Evolutionary conservation across 2,888 invertebrate genomes (phyloP), one percentile per base, ranked within the genome.

Genomic region (Drosophila anomelani): DNA sequence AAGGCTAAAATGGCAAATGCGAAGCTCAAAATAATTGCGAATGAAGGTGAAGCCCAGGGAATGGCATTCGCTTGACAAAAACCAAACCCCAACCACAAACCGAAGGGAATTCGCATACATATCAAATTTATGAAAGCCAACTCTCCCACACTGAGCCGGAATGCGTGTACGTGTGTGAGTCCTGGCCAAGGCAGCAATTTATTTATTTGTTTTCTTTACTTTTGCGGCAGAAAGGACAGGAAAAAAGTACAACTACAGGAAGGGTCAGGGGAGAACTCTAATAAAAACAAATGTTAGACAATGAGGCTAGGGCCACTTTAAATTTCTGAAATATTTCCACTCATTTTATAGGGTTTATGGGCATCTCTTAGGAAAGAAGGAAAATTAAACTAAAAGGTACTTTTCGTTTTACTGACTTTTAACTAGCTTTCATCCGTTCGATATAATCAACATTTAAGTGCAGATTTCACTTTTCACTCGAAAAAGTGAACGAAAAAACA

Each of bases 181-280:
- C 49, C 47, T 56, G 67, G 34, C 20, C 36, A n/a, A 17, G 57
- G n/a, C 51, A 29, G 17, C 12, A 57, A 67, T 43, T 49, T 68
- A 66, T 66, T 66, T 67, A 68, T 72, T 72, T 72, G 71, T 72
- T 63, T 72, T 57, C 53, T 23, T 58, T 72, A 58, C 57, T 63
- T 47, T 63, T 47, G 34, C 36, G 47, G 63, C 71, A 54, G 57
- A 41, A 70, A 54, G n/a, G 43, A 32, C 57, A 67, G 34, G n/a
- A n/a, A 66, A 64, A 39, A 63, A 46, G 54, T 39, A 46, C 38
- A 46, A 54, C 53, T 34, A 47, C 32, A 13, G 6, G 15, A 9
- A 15, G n/a, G 64, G 15, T 20, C 36, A 13, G 23, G 29, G n/a
- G 12, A 23, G 39, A 49, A 38, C 57, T 67, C 20, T 43, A 43